Percentiles rank a stretch among this genome's conserved stretches.
Conservation (phyloP, 2,113 vertebrate genomes). For the Scytalopus superciliaris region DNA sequence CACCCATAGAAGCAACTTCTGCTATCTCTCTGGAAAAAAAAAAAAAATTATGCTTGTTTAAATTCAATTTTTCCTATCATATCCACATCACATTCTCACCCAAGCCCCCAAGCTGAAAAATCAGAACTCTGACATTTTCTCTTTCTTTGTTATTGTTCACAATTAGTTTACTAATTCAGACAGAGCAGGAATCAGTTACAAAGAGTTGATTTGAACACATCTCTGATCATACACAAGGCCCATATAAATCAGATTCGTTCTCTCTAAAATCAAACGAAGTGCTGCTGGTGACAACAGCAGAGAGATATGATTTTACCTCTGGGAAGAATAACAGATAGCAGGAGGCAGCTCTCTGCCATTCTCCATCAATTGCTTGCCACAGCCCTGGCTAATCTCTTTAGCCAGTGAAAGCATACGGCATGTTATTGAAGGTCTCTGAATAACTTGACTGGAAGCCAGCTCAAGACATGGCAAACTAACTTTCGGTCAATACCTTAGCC, state of each 20-base stretch:
- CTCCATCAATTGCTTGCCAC: neutral
- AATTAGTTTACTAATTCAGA: neutral
- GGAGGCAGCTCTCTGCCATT: neutral
- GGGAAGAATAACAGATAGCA: neutral
- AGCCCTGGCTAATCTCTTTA: neutral
- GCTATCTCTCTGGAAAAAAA: neutral
- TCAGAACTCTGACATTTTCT: neutral
- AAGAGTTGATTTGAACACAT: neutral
- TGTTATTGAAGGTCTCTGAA: neutral
- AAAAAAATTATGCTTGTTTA: neutral
- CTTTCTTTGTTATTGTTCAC: neutral
- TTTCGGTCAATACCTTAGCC: neutral
- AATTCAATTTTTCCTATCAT: neutral
- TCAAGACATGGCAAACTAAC: neutral
- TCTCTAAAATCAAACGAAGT: neutral
- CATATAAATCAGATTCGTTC: neutral
- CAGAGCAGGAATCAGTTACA: neutral
- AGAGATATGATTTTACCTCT: slow-evolving; percentile 4
- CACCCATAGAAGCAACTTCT: neutral
- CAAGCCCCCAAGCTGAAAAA: neutral
- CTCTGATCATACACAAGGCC: neutral
- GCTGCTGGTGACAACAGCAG: neutral
- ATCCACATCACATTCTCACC: neutral
- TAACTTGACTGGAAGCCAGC: neutral
- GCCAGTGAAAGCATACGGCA: neutral